A percentile compares a stretch with the other conserved stretches of the same genome.
These are phyloP conservation scores for Sarcophaga carnaria DNA, from an alignment of 2,888 invertebrate genomes.

Conservation along the genomic window DNA sequence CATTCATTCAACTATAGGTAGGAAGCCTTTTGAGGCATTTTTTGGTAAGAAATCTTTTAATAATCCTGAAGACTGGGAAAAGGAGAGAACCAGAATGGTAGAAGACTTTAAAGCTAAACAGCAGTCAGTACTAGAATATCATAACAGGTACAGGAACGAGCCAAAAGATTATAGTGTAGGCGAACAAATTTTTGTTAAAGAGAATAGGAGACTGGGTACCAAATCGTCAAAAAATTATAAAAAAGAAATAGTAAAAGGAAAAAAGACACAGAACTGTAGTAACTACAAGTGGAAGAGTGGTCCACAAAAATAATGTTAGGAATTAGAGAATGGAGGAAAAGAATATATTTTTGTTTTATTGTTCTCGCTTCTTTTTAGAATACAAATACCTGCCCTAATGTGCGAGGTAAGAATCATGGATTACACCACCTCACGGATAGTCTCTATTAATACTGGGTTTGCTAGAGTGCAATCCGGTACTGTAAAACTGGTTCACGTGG, in stretches of 20 bases:
- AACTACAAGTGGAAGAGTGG: conserved; percentile 33
- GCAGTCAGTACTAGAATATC: background rate
- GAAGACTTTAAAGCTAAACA: conserved; percentile 18
- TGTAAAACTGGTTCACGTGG: conserved; percentile 59
- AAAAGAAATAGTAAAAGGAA: conserved; percentile 8
- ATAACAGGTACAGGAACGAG: background rate
- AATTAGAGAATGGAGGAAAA: conserved; percentile 28
- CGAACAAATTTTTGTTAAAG: conserved; percentile 5
- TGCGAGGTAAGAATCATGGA: conserved; percentile 29
- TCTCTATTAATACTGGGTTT: conserved; percentile 45
- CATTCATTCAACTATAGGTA: too few species aligned
- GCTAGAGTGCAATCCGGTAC: conserved; percentile 55
- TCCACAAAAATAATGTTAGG: conserved; percentile 60
- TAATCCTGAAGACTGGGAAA: too few species aligned
- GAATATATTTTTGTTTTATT: too few species aligned
- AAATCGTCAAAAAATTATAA: conserved; percentile 14
- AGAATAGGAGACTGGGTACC: conserved; percentile 12
- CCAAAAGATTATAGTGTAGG: background rate
- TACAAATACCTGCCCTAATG: too few species aligned
- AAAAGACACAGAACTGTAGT: background rate
- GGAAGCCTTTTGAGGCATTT: too few species aligned
- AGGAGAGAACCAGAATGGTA: background rate
- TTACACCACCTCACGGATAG: conserved; percentile 57
- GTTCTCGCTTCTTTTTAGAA: too few species aligned
- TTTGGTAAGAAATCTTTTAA: too few species aligned